These are phyloP conservation scores for Unio delphinus DNA, from an alignment of 2,888 invertebrate species.

Conservation along the genomic window DNA sequence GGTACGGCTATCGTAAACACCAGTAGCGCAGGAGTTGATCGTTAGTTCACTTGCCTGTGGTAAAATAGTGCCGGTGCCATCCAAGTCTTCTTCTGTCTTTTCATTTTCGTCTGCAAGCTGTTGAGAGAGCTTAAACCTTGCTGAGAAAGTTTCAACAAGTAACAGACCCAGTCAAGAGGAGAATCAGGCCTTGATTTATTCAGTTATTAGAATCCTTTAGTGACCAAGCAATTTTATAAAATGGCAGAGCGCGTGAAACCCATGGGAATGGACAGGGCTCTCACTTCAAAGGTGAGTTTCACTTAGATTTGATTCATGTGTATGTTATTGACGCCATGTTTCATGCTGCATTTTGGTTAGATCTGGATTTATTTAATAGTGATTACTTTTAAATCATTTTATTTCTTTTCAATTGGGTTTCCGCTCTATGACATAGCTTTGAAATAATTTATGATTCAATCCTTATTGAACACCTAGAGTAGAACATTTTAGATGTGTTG, in stretches of 20 bases:
- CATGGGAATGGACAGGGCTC: conserved; percentile 51
- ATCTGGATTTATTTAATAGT: no score
- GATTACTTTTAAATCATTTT: no score
- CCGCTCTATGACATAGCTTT: no score
- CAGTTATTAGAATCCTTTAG: no score
- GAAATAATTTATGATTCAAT: no score
- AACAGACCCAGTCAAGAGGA: no score
- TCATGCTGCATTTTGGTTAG: no score
- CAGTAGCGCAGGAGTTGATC: not conserved
- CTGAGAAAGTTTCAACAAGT: not conserved
- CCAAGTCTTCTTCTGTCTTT: not conserved
- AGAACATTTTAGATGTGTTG: no score
- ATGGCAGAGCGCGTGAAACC: conserved; percentile 46
- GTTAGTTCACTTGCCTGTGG: not conserved
- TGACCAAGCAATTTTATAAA: conserved; percentile 3
- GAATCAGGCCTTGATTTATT: no score
- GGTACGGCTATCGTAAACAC: not conserved
- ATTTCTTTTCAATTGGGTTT: no score
- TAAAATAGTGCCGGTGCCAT: not conserved
- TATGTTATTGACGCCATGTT: no score
- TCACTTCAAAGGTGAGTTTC: conserved; percentile 47
- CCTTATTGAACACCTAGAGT: no score
- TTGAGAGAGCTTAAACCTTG: not conserved
- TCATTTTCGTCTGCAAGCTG: not conserved
- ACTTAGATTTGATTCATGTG: conserved; percentile 7